Evolutionary conservation across 1,140 invertebrate species (phyloP).

Genomic region (Drosophila nikananu): DNA sequence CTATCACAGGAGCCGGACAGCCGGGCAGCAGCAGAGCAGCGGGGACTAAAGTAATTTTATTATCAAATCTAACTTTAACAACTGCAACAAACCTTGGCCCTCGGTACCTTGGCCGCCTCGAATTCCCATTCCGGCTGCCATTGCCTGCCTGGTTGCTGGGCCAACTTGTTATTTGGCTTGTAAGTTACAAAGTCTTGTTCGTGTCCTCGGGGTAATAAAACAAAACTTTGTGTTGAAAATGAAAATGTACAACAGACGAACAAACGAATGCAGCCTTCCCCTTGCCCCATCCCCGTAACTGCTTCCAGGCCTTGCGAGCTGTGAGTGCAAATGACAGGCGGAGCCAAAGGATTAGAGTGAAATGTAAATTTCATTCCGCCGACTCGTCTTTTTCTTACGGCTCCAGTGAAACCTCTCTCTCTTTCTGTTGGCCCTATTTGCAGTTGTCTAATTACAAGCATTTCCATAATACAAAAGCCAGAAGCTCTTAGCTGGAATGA

Average conservation of each 20-base stretch:
- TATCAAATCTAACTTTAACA: constrained; percentile 83
- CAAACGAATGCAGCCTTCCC: constrained; percentile 17
- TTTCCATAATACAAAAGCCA: constrained; percentile 35
- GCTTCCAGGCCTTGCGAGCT: constrained; percentile 1
- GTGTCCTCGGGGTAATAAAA: constrained; percentile 82
- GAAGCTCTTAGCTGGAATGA: constrained; percentile 8
- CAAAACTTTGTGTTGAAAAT: constrained; percentile 84
- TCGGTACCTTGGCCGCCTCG: constrained; percentile 1
- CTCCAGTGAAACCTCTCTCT: neutral
- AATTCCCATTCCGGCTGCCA: constrained; percentile 2
- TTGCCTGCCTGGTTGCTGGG: constrained; percentile 9
- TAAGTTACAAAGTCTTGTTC: constrained; percentile 84
- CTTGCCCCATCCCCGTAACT: neutral
- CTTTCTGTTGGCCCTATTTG: constrained; percentile 19
- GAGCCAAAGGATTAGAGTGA: constrained; percentile 70
- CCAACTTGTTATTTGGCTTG: constrained; percentile 83
- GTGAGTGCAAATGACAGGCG: constrained; percentile 72
- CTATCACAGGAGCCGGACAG: constrained; percentile 7
- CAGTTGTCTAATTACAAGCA: constrained; percentile 63
- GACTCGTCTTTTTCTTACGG: constrained; percentile 17
- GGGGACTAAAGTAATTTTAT: constrained; percentile 81
- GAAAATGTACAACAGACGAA: constrained; percentile 73
- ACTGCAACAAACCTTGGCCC: constrained; percentile 62
- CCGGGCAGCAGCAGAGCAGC: constrained; percentile 1
- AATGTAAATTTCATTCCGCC: constrained; percentile 76